Base-by-base conservation (phyloP, 2,113 vertebrate species). In the Menura novaehollandiae region DNA sequence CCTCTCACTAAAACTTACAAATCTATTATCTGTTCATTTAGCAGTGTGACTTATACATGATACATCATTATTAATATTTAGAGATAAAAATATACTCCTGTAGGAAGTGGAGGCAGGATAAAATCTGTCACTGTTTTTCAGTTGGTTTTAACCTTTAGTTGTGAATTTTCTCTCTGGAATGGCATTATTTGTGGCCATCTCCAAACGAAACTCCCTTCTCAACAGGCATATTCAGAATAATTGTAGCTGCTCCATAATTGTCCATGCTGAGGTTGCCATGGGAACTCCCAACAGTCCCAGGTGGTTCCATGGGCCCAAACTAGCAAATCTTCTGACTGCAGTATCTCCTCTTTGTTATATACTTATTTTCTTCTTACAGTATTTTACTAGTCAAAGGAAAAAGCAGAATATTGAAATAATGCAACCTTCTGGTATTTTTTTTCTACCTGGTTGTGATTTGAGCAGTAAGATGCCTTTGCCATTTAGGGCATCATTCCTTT, bases 121-220 rank as follows among this genome's bases (percentile, higher is more conserved):
- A 95, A 96, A 97, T 85, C 93, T 96, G 96, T 85, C 89, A 88
- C 60, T 96, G 62, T 93, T 96, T 97, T 97, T 91, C 87, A 3
- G 41, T 49, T 46, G 53, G 12, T 27, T 85, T 87, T 87, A 87
- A 85, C 84, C 81, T 91, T 58, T 37, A 56, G 17, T 20, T 89
- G 81, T 64, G 89, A 87, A 64, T 94, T 93, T 75, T 76, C 87
- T 89, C 77, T 63, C 52, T 4, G 4, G 56, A 95, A 58, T 56
- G 52, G 32, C 58, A 53, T 64, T 53, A 49, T 88, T 58, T 93
- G 69, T 87, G 80, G 73, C 87, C 84, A 22, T 72, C 91, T 93
- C 84, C n/a, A n/a, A 94, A 88, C 1, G 9, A 68, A 94, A 41
- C 89, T 82, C 64, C 7, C 1, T 81, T 71, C 89, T 92, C 91